A percentile compares a stretch with the other conserved stretches of the same genome.
phyloP scores from a whole-genome alignment of 2,888 invertebrate genomes.

The Hofmannophila pseudospretella region DNA sequence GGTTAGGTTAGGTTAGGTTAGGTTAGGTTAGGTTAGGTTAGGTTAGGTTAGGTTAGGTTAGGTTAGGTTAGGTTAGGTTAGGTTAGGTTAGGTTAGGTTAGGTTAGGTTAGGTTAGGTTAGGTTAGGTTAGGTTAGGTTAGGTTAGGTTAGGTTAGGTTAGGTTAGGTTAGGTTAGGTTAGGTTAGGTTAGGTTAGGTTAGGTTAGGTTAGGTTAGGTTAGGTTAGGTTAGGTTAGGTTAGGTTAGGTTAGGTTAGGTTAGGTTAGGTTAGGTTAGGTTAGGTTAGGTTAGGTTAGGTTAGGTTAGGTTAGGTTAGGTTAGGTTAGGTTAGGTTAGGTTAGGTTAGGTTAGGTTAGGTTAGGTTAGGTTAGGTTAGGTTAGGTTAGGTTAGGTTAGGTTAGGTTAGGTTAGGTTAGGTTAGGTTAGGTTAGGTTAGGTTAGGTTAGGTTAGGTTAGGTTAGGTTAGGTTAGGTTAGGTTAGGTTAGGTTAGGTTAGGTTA shows the following conservation, averaged over 20 bases:
- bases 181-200: background rate
- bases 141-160: background rate
- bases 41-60: conserved; percentile 10
- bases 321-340: background rate
- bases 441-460: background rate
- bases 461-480: conserved; percentile 7
- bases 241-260: background rate
- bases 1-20: conserved; percentile 9
- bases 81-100: background rate
- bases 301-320: background rate
- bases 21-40: conserved; percentile 10
- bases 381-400: background rate
- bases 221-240: background rate
- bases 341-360: background rate
- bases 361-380: background rate
- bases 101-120: background rate
- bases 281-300: background rate
- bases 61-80: conserved; percentile 1
- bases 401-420: background rate
- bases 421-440: background rate
- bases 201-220: background rate
- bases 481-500: conserved; percentile 7
- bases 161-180: background rate
- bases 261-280: background rate
- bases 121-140: background rate